A percentile compares a stretch with the other conserved stretches of the same genome.
phyloP scores from a whole-genome alignment of 2,113 vertebrate species.

The zebrafish (Danio rerio) region DNA sequence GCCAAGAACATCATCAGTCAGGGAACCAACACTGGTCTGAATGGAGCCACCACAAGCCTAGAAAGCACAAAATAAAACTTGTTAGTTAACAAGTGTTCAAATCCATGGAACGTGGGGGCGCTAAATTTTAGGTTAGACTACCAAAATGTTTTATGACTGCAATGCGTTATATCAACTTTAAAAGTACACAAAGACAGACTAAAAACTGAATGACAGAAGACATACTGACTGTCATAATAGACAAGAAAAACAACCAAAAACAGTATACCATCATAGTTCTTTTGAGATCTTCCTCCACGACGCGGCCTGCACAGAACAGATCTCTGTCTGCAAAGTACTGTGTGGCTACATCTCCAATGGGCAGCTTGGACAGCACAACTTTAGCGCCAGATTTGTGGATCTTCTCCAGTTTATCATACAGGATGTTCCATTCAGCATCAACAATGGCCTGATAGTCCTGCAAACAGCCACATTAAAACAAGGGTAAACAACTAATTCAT shows the following conservation, averaged over 20 bases:
- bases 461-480: slow-evolving; percentile 2
- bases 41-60: slow-evolving; percentile 98
- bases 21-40: slow-evolving; percentile 88
- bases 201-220: neutral
- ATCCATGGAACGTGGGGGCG: no score
- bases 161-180: neutral
- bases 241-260: slow-evolving; percentile 5
- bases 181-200: neutral
- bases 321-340: slow-evolving; percentile 97
- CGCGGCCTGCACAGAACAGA: slow-evolving; percentile 95
- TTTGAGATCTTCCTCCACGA: slow-evolving; percentile 93
- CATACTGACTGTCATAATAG: neutral
- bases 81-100: no score
- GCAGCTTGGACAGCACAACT: slow-evolving; percentile 93
- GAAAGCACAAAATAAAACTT: no score
- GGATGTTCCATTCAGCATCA: slow-evolving; percentile 96
- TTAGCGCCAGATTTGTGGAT: slow-evolving; percentile 92
- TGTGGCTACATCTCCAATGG: slow-evolving; percentile 95
- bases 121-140: no score
- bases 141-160: neutral
- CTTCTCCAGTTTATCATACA: slow-evolving; percentile 96
- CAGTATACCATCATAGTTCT: slow-evolving; percentile 94
- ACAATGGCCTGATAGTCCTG: slow-evolving; percentile 98
- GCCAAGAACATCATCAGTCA: slow-evolving; percentile 88
- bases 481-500: neutral